Evolutionary conservation across 2,888 invertebrate species (phyloP).

Genomic region (Blera fallax): DNA sequence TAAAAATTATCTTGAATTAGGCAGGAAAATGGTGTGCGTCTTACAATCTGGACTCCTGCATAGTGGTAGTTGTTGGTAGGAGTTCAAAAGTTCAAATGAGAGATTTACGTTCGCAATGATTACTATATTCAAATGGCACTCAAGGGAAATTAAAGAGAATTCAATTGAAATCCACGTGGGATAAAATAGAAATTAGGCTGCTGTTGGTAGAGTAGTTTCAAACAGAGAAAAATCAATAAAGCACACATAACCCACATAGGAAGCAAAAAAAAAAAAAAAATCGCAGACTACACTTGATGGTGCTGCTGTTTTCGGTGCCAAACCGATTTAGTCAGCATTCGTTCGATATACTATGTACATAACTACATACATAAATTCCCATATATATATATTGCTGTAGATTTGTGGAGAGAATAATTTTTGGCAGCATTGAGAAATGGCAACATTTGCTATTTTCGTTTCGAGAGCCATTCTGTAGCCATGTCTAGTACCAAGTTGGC

Average conservation of each 20-base stretch:
- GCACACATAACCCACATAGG: conserved; percentile 40
- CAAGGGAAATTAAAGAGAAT: not conserved
- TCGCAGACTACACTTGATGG: not conserved
- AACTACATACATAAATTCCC: too few species aligned
- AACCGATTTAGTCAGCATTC: conserved; percentile 26
- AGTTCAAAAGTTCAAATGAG: conserved; percentile 25
- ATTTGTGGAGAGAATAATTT: not conserved
- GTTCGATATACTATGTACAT: not conserved
- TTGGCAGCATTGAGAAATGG: conserved; percentile 38
- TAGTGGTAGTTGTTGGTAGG: not conserved
- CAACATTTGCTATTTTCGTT: conserved; percentile 40
- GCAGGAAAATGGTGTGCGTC: conserved; percentile 20
- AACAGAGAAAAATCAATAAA: conserved; percentile 41
- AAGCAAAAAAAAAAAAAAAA: not conserved
- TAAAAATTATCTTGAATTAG: conserved; percentile 49
- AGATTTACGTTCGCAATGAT: not conserved
- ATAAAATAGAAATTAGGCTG: not conserved
- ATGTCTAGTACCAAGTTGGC: conserved; percentile 45
- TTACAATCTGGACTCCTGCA: not conserved
- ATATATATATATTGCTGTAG: not conserved
- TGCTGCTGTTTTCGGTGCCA: conserved; percentile 32
- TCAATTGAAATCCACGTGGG: not conserved
- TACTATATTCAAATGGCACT: not conserved
- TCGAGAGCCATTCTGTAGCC: conserved; percentile 45
- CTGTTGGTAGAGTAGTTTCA: not conserved